Conservation (phyloP, 2,888 invertebrate genomes). For the Hipparchia semele region DNA sequence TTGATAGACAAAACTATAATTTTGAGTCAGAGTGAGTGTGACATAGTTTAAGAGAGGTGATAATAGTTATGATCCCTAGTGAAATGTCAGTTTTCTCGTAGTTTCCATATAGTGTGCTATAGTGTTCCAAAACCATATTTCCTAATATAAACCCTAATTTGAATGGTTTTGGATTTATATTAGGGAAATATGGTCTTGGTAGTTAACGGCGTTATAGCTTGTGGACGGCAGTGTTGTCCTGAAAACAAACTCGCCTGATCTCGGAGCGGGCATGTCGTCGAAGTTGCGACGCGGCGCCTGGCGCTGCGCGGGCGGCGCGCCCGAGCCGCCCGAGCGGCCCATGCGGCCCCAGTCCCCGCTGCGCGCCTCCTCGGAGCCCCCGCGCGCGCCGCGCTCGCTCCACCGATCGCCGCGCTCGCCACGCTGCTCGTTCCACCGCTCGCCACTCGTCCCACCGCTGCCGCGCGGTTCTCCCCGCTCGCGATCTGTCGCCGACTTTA, state of each 20-base stretch:
- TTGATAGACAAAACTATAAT: no score
- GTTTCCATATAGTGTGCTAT: no score
- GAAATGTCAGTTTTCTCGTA: no score
- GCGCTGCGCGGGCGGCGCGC: constrained; percentile 45
- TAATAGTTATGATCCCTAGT: no score
- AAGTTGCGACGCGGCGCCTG: constrained; percentile 56
- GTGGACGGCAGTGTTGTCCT: no score
- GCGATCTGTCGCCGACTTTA: constrained; percentile 36
- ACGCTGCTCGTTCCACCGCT: constrained; percentile 52
- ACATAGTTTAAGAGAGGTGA: no score
- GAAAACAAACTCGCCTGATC: constrained; percentile 57
- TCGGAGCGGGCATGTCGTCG: constrained; percentile 72
- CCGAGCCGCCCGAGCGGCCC: constrained; percentile 53
- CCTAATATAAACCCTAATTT: no score
- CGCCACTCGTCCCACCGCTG: constrained; percentile 49
- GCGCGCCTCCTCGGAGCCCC: constrained; percentile 68
- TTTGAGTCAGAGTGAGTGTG: no score
- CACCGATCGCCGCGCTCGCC: constrained; percentile 55
- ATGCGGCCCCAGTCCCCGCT: constrained; percentile 73
- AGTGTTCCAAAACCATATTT: no score
- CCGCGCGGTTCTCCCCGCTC: constrained; percentile 37
- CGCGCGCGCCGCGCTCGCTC: constrained; percentile 64
- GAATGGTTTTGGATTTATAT: no score
- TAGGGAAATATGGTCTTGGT: no score
- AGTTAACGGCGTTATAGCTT: no score